phyloP scores from a whole-genome alignment of 2,113 vertebrate genomes.

The Takifugu flavidus region DNA sequence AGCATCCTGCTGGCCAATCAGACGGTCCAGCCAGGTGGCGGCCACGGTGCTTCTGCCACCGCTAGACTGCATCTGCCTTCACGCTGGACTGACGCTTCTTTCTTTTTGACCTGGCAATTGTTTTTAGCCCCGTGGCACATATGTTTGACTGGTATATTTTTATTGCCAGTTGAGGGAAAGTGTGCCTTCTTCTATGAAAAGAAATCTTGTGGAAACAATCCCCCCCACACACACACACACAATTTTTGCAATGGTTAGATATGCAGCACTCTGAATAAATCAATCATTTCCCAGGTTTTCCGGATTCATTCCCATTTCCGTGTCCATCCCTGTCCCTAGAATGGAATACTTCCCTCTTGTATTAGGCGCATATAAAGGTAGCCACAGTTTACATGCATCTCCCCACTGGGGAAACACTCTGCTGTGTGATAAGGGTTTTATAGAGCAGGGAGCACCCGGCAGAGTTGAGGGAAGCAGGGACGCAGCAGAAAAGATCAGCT shows the following conservation, averaged over 20 bases:
- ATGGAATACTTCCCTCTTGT: conserved; percentile 38
- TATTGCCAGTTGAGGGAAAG: neutral
- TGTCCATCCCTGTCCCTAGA: conserved; percentile 23
- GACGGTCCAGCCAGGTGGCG: conserved; percentile 38
- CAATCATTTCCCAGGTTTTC: conserved; percentile 24
- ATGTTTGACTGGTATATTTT: neutral
- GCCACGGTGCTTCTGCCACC: conserved; percentile 22
- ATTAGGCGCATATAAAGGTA: conserved; percentile 37
- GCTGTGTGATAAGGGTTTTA: conserved; percentile 48
- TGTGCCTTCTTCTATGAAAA: neutral
- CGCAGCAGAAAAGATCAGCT: conserved; percentile 15
- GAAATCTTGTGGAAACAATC: neutral
- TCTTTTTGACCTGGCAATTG: conserved; percentile 4
- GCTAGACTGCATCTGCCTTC: conserved; percentile 31
- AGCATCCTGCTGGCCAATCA: conserved; percentile 57
- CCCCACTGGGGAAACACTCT: conserved; percentile 41
- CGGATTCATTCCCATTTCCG: neutral
- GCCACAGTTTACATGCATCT: neutral
- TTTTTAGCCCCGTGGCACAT: neutral
- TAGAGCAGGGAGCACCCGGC: conserved; percentile 18
- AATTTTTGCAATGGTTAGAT: neutral
- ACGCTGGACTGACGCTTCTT: conserved; percentile 6
- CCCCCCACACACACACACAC: neutral
- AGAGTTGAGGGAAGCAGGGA: conserved; percentile 13
- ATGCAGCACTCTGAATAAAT: conserved; percentile 4